phyloP scores from a whole-genome alignment of 2,797 vertebrate species.

The Hoplostethus atlanticus region DNA sequence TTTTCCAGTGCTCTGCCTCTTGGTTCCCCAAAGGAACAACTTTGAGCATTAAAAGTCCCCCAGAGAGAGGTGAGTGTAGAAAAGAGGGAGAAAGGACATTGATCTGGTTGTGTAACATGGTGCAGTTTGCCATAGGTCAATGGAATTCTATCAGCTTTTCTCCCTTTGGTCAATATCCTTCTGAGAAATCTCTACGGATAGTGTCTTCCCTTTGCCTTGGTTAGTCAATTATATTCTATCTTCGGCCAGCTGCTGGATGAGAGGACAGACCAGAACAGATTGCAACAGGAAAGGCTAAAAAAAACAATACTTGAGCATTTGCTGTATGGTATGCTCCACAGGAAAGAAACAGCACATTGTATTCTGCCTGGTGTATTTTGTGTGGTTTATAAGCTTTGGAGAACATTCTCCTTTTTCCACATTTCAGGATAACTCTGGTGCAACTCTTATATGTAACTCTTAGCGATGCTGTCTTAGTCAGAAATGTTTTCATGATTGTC shows the following conservation, averaged over 20 bases:
- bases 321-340: not conserved
- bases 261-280: slow-evolving; percentile 14
- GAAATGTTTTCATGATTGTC: not conserved
- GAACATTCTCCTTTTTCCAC: not conserved
- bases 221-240: slow-evolving; percentile 55
- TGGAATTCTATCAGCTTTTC: slow-evolving; percentile 76
- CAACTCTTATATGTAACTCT: too few species aligned
- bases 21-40: slow-evolving; percentile 49
- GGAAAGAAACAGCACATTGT: not conserved
- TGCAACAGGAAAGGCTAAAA: slow-evolving; percentile 32
- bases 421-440: not conserved
- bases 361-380: not conserved
- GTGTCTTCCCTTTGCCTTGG: slow-evolving; percentile 57
- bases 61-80: slow-evolving; percentile 52
- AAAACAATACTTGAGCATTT: slow-evolving; percentile 25
- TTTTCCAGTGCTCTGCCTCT: slow-evolving; percentile 51
- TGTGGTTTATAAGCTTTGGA: not conserved
- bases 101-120: slow-evolving; percentile 77
- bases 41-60: slow-evolving; percentile 70
- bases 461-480: not conserved
- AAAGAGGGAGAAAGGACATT: slow-evolving; percentile 65
- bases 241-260: slow-evolving; percentile 25
- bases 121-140: slow-evolving; percentile 77
- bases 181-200: slow-evolving; percentile 61
- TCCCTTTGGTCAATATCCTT: slow-evolving; percentile 77